Conservation (phyloP, 2,888 invertebrate genomes). For the Myopa testacea region DNA sequence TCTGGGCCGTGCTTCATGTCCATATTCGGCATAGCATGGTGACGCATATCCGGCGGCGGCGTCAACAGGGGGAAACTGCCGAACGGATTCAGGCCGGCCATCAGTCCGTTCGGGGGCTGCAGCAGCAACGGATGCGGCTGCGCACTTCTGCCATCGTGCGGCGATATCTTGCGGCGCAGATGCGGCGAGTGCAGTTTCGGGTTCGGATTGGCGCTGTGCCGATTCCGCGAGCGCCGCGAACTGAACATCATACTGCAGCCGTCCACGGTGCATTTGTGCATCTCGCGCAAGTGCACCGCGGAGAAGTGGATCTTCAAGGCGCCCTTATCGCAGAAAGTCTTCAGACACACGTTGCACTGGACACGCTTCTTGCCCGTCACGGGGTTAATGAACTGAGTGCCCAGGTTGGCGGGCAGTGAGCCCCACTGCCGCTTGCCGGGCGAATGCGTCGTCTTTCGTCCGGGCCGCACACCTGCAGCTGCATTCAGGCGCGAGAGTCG, state of each 20-base stretch:
- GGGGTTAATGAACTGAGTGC: constrained; percentile 91
- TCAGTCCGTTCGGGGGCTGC: constrained; percentile 73
- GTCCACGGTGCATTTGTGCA: constrained; percentile 99
- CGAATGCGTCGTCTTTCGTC: constrained; percentile 65
- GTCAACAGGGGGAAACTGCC: constrained; percentile 83
- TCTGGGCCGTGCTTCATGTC: constrained; percentile 77
- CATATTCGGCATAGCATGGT: constrained; percentile 68
- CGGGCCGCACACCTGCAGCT: constrained; percentile 53
- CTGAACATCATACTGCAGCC: constrained; percentile 99
- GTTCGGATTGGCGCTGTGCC: constrained; percentile 98
- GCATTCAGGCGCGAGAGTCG: constrained; percentile 57
- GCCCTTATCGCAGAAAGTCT: constrained; percentile 99
- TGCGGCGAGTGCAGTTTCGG: constrained; percentile 98
- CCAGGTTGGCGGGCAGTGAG: constrained; percentile 82
- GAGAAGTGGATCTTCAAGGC: constrained; percentile 99
- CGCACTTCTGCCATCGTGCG: constrained; percentile 91
- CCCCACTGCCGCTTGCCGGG: constrained; percentile 83
- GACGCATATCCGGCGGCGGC: constrained; percentile 70
- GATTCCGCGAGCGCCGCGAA: constrained; percentile 92
- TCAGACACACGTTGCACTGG: constrained; percentile 97
- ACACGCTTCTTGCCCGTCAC: constrained; percentile 96
- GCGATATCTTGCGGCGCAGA: constrained; percentile 91
- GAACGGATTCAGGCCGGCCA: constrained; percentile 78
- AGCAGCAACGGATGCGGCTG: constrained; percentile 86
- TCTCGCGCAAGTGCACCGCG: constrained; percentile 97